A percentile compares a stretch with the other conserved stretches of the same genome.
phyloP scores from a whole-genome alignment of 2,797 vertebrate genomes.

The Podarcis siculus region DNA sequence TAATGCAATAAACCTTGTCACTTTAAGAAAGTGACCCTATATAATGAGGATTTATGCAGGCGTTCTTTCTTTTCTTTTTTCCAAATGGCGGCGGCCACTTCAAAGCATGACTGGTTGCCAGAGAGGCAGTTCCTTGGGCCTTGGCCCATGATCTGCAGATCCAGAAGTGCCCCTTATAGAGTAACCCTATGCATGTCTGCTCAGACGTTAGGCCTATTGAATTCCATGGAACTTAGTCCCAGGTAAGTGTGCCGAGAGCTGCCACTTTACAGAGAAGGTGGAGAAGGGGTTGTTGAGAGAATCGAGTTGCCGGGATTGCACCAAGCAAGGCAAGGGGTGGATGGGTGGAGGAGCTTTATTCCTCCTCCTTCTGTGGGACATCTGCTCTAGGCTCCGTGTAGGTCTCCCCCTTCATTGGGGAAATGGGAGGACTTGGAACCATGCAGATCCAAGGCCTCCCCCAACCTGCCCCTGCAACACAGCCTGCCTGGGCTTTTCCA shows the following conservation, averaged over 20 bases:
- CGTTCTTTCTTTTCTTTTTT: conserved; percentile 45
- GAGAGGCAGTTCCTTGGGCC: too few relatives aligned
- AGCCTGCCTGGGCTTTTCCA: background rate
- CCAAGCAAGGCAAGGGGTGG: background rate
- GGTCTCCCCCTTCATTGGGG: background rate
- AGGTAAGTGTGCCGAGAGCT: background rate
- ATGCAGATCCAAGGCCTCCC: background rate
- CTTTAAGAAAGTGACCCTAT: conserved; percentile 67
- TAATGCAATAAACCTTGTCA: conserved; percentile 79
- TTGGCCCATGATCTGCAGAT: background rate
- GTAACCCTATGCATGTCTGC: background rate
- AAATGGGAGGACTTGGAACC: background rate
- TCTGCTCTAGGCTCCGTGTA: background rate
- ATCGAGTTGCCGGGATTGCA: background rate
- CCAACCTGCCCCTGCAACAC: background rate
- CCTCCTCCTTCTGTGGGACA: background rate
- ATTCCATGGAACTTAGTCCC: background rate
- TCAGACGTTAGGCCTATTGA: background rate
- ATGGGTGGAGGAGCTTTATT: background rate
- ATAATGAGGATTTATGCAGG: conserved; percentile 73
- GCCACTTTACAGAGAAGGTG: background rate
- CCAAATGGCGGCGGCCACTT: conserved; percentile 61
- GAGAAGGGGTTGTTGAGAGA: background rate
- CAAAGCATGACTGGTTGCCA: background rate
- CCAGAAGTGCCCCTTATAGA: background rate